Evolutionary conservation across 2,888 invertebrate genomes (phyloP), one percentile per base, ranked within the genome.

Genomic region (Dryocosmus kuriphilus): DNA sequence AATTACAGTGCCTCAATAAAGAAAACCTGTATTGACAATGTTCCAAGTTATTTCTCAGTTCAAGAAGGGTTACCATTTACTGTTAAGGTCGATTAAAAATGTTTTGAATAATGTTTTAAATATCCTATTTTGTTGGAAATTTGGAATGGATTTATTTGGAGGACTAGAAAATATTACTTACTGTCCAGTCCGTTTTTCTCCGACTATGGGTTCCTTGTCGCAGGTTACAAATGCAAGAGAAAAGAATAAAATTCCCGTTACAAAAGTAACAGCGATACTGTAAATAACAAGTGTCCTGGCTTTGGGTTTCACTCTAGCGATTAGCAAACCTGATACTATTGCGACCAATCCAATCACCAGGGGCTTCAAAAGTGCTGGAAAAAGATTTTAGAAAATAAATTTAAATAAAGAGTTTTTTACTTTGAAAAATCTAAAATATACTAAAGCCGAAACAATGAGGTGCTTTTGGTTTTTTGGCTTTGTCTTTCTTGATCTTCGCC

Each of bases 271-370:
- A 0, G 90, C 81, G 0, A 93, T 91, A 84, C 93, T 94, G 87
- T 93, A 94, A 4, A 89, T 88, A 0, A 93, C 92, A 19, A 95
- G 88, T 63, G 87, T 91, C 87, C 92, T 92, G 0, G 93, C 92
- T 14, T 90, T 92, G 0, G 94, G 93, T 82, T 92, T 92, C 0
- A 91, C 84, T 85, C 93, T 93, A 0, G 93, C 90, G 30, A 94
- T 93, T 1, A 94, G 83, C 61, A 94, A 84, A 0, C 94, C 95
- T 19, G 93, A 90, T 9, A 93, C 85, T 11, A 94, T 87, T 80
- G 94, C 89, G 1, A 92, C 90, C 9, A 93, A 84, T 0, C 93
- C 94, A 57, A 94, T 92, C 3, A 94, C 87, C 0, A 94, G 92
- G 1, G 94, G 94, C 81, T 93, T 93, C n/a, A 94, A 82, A n/a